These are phyloP conservation scores for Entomobrya proxima DNA, from an alignment of 2,888 invertebrate species.

Conservation along the genomic window DNA sequence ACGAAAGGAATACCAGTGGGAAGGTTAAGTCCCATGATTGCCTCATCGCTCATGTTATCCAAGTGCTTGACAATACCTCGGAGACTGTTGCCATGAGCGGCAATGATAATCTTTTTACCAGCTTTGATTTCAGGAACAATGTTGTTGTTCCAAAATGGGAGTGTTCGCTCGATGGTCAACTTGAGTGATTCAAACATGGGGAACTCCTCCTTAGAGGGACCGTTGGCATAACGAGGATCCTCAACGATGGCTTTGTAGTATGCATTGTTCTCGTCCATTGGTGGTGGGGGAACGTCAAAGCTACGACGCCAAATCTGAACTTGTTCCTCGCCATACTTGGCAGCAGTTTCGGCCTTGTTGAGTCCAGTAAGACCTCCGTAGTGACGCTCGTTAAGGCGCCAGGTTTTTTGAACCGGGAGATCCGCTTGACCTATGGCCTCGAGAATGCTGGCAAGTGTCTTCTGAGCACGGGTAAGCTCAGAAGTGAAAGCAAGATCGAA, in stretches of 20 bases:
- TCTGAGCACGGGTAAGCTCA: constrained; percentile 86
- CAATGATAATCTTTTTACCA: constrained; percentile 87
- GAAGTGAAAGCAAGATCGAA: constrained; percentile 91
- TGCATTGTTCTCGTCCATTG: constrained; percentile 86
- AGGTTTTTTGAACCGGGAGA: constrained; percentile 84
- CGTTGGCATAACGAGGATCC: constrained; percentile 85
- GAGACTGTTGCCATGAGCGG: constrained; percentile 91
- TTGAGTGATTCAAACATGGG: constrained; percentile 90
- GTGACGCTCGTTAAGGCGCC: constrained; percentile 92
- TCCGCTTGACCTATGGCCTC: constrained; percentile 83
- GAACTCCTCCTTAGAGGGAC: constrained; percentile 84
- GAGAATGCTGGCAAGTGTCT: constrained; percentile 84
- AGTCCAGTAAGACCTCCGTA: constrained; percentile 91
- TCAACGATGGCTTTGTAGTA: constrained; percentile 87
- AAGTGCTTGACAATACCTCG: constrained; percentile 91
- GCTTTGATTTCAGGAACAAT: constrained; percentile 89
- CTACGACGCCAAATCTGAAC: constrained; percentile 92
- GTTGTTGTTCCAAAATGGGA: constrained; percentile 91
- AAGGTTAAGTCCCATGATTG: constrained; percentile 86
- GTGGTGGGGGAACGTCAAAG: constrained; percentile 88
- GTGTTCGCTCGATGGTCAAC: constrained; percentile 87
- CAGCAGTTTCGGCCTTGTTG: constrained; percentile 90
- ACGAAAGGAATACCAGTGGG: constrained; percentile 90
- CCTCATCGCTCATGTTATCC: constrained; percentile 85
- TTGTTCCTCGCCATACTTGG: constrained; percentile 90